Evolutionary conservation across 1,140 invertebrate genomes (phyloP), one percentile per base, ranked within the genome.

Genomic region (Drosophila tropicalis): DNA sequence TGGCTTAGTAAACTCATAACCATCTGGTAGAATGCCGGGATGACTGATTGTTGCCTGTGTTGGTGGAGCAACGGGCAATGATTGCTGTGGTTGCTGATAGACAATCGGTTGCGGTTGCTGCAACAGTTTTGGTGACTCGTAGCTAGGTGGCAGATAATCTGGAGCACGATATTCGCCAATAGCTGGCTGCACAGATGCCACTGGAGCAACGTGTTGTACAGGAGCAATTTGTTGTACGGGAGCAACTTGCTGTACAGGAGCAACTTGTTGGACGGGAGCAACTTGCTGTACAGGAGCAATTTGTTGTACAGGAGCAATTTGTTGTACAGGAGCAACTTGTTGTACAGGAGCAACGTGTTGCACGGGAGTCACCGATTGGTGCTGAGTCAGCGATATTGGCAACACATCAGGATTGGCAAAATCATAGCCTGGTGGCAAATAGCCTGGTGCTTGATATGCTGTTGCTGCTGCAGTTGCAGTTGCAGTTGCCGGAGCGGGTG

Each of bases 1-100:
- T 4, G 87, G 87, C 25, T 90, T 90, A 22, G 22, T 72, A 34
- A 90, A 90, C 32, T 90, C 87, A 47, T 90, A 90, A 44, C 87
- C 87, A 44, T 89, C 89, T 34, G 87, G 87, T 63, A 90, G 51
- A 3, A 62, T 62, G 1, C 69, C 87, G 19, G 75, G 68, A 55
- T 69, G 67, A 9, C 41, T 58, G 15, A 72, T 39, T 15, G 74
- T 72, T 5, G 73, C 61, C 32, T 66, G 62, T 0, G 73, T 65
- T 17, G 73, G 29, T 22, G 69, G 41, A 10, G 68, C 40, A 1
- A 47, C 61, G 6, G 51, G 19, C 32, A 77, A 36, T 47, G 70
- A 68, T 17, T 80, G 76, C n/a, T 81, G 77, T 0, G 55, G 70
- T 25, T 69, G 66, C 34, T 74, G 70, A 40, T 74, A 70, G 15